phyloP scores from a whole-genome alignment of 2,113 vertebrate species.

The Siniperca chuatsi region DNA sequence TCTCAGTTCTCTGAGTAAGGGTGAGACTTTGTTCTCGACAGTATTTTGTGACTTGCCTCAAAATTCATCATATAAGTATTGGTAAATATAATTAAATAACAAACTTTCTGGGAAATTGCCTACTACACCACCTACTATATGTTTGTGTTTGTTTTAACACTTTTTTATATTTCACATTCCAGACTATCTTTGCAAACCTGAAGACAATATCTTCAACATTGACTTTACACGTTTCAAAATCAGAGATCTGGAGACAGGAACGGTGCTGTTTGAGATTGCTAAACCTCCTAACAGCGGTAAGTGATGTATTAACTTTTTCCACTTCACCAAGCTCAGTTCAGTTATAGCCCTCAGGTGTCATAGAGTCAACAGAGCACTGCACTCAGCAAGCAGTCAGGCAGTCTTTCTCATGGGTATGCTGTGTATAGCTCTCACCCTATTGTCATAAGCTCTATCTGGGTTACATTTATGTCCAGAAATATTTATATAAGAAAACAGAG shows the following conservation, averaged over 20 bases:
- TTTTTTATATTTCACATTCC: conserved; percentile 6
- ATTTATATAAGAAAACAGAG: background rate
- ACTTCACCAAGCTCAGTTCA: background rate
- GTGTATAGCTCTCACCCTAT: background rate
- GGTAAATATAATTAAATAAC: background rate
- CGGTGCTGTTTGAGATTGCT: conserved; percentile 97
- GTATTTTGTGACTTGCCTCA: background rate
- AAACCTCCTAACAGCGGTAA: conserved; percentile 93
- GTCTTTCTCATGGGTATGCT: background rate
- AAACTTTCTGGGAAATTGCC: background rate
- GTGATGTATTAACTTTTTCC: background rate
- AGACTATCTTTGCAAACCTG: conserved; percentile 97
- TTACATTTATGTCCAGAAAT: background rate
- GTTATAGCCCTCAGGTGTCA: background rate
- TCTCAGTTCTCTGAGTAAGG: background rate
- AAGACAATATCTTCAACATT: conserved; percentile 96
- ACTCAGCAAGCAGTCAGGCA: background rate
- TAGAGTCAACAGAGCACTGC: background rate
- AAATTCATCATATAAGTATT: background rate
- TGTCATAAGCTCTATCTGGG: background rate
- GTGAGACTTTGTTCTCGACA: background rate
- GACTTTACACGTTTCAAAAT: conserved; percentile 99
- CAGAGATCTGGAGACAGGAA: conserved; percentile 95
- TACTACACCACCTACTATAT: background rate
- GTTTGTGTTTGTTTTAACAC: conserved; percentile 2